Conservation (phyloP, 2,888 invertebrate genomes). For the Protodeltote pygarga region DNA sequence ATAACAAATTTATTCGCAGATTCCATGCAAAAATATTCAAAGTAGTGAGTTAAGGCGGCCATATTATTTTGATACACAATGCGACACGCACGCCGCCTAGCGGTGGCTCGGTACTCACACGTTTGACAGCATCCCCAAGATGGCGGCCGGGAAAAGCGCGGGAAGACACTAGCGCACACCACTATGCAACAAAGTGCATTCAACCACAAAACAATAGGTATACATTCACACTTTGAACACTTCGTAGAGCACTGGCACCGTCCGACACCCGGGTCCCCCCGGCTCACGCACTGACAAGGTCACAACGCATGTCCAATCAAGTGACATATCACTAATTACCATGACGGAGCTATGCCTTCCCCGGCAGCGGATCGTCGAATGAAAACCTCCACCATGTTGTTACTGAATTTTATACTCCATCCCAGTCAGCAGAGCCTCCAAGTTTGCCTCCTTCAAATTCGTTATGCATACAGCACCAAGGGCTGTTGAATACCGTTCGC, state of each 20-base stretch:
- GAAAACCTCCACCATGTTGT: conserved; percentile 87
- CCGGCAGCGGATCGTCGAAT: conserved; percentile 85
- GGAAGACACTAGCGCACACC: conserved; percentile 53
- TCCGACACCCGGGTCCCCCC: conserved; percentile 6
- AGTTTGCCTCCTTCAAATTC: conserved; percentile 88
- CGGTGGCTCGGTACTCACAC: conserved; percentile 70
- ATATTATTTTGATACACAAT: conserved; percentile 64
- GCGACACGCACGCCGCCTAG: conserved; percentile 82
- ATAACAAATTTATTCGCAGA: conserved; percentile 49
- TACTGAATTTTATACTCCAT: conserved; percentile 87
- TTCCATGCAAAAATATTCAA: conserved; percentile 83
- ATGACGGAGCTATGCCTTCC: conserved; percentile 84
- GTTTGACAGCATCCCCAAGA: conserved; percentile 72
- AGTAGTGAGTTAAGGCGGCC: conserved; percentile 68
- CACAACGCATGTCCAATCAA: conserved; percentile 56
- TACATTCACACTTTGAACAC: conserved; percentile 33
- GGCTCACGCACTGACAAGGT: conserved; percentile 16
- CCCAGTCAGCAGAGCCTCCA: conserved; percentile 86
- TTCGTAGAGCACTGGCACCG: conserved; percentile 8
- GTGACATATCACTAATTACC: conserved; percentile 66
- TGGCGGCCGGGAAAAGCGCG: conserved; percentile 67
- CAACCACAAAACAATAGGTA: conserved; percentile 37
- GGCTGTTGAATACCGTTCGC: conserved; percentile 88
- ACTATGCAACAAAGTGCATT: conserved; percentile 64
- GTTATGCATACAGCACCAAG: conserved; percentile 88